Conservation (phyloP, 2,113 vertebrate species). For the Ctenodactylus gundi region DNA sequence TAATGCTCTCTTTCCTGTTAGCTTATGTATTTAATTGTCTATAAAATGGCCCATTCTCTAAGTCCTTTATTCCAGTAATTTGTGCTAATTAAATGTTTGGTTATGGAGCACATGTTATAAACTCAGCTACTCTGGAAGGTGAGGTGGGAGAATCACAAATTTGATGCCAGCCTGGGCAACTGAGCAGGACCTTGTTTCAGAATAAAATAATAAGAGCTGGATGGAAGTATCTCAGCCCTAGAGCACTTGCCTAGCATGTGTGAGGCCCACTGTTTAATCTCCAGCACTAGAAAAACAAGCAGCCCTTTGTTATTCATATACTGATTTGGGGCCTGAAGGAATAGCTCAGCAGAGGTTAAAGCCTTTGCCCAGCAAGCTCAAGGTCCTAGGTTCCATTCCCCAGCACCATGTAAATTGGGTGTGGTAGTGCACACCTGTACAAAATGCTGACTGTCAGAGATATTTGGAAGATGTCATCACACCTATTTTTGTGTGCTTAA, state of each 20-base stretch:
- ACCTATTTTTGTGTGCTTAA: neutral
- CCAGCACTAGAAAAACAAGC: neutral
- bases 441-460: neutral
- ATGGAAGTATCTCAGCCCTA: neutral
- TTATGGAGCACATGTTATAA: neutral
- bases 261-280: neutral
- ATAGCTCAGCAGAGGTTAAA: too few relatives aligned
- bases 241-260: neutral
- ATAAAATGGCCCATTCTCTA: neutral
- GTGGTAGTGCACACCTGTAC: too few relatives aligned
- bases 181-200: neutral
- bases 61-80: neutral
- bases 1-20: neutral
- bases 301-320: slow-evolving; percentile 25
- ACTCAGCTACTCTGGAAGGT: neutral
- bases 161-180: neutral
- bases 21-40: neutral
- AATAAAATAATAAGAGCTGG: neutral
- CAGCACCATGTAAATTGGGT: too few relatives aligned
- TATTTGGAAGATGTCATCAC: neutral
- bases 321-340: too few relatives aligned
- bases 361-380: too few relatives aligned
- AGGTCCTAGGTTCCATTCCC: too few relatives aligned
- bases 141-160: neutral
- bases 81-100: slow-evolving; percentile 7